Percentiles rank a stretch among this genome's conserved stretches.
phyloP scores from a whole-genome alignment of 2,113 vertebrate genomes.

The Elephantulus edwardii region DNA sequence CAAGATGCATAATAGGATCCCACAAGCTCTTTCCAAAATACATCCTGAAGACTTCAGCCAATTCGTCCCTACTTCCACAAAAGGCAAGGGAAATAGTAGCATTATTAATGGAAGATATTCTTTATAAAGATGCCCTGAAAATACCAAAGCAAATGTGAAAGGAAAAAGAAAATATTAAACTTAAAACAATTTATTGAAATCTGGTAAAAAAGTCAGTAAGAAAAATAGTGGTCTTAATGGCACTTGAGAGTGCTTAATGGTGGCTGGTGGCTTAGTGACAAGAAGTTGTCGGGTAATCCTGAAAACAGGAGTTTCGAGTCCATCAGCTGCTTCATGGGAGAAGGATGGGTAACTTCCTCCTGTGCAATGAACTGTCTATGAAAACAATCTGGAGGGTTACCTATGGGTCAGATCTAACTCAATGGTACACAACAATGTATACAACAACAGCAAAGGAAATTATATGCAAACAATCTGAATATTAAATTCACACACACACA shows the following conservation, averaged over 20 bases:
- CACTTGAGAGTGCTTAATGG: no score
- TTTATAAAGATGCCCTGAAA: background rate
- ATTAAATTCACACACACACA: slow-evolving; percentile 20
- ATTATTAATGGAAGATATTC: background rate
- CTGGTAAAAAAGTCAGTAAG: background rate
- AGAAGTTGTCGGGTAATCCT: no score
- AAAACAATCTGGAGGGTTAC: no score
- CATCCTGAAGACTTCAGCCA: background rate
- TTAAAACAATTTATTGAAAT: background rate
- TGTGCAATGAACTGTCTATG: no score
- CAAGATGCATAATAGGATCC: background rate
- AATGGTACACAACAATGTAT: no score
- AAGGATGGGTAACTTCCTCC: no score
- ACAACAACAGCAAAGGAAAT: no score
- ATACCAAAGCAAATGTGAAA: background rate
- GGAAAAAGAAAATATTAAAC: background rate
- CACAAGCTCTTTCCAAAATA: background rate
- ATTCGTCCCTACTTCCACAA: background rate
- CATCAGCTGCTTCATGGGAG: no score
- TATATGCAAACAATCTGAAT: background rate
- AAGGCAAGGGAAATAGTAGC: background rate
- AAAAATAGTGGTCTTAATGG: background rate
- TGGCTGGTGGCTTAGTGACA: no score
- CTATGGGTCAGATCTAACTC: no score
- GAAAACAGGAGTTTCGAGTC: no score